phyloP scores from a whole-genome alignment of 2,888 invertebrate species.

The Parnassius apollo region DNA sequence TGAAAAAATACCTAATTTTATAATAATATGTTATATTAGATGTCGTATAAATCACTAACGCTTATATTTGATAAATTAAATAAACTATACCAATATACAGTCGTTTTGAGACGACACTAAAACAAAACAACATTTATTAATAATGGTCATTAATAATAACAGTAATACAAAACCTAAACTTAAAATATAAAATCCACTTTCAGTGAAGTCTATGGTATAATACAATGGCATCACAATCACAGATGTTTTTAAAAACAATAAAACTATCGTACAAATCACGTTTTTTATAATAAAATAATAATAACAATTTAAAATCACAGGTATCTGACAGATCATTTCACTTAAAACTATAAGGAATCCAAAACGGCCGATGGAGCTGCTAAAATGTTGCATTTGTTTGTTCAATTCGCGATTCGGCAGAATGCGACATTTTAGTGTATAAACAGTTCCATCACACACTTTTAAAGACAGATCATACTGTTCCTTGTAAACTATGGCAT shows the following conservation, averaged over 20 bases:
- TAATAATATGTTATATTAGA: background rate
- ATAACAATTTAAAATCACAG: constrained; percentile 74
- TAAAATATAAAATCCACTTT: constrained; percentile 57
- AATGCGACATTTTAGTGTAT: constrained; percentile 36
- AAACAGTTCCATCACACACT: constrained; percentile 26
- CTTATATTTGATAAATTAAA: constrained; percentile 30
- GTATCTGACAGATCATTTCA: constrained; percentile 53
- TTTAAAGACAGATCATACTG: constrained; percentile 19
- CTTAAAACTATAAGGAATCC: constrained; percentile 64
- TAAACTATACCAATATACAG: constrained; percentile 29
- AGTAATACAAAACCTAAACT: constrained; percentile 49
- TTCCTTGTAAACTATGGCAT: constrained; percentile 33
- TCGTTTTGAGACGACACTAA: constrained; percentile 20
- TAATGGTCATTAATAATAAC: constrained; percentile 36
- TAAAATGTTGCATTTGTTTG: constrained; percentile 30
- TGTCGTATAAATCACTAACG: constrained; percentile 37
- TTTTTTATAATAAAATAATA: constrained; percentile 59
- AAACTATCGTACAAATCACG: constrained; percentile 64
- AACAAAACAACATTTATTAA: constrained; percentile 30
- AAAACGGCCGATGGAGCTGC: constrained; percentile 38
- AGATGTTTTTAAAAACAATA: constrained; percentile 62
- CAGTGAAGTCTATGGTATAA: constrained; percentile 48
- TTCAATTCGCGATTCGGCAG: constrained; percentile 3
- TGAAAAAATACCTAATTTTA: background rate
- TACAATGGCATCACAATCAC: constrained; percentile 73